phyloP scores from a whole-genome alignment of 2,113 vertebrate genomes.

The Mesoclemmys tuberculata region DNA sequence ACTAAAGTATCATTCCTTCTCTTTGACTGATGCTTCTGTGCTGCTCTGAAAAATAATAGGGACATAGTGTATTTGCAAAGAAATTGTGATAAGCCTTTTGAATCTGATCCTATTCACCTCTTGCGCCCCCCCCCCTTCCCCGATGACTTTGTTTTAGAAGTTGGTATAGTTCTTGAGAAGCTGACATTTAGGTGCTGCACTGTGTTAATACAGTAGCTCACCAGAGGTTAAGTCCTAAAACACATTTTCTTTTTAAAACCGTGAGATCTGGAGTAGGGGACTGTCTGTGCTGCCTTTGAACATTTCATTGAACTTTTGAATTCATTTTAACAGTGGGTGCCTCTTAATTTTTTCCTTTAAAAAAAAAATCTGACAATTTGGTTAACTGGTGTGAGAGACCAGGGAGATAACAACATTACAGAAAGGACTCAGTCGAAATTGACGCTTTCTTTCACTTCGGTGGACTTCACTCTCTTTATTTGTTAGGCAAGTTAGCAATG shows the following conservation, averaged over 20 bases:
- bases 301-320: not conserved
- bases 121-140: not conserved
- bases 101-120: not conserved
- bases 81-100: not conserved
- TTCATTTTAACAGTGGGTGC: conserved; percentile 20
- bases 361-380: not conserved
- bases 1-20: rapidly evolving
- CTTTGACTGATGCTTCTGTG: not conserved
- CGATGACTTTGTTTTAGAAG: not conserved
- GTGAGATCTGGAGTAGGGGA: not conserved
- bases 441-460: not conserved
- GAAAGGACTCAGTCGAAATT: not conserved
- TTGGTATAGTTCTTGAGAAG: not conserved
- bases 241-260: not conserved
- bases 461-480: not conserved
- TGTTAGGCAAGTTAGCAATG: not conserved
- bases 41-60: not conserved
- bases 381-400: conserved; percentile 38
- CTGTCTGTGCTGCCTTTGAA: not conserved
- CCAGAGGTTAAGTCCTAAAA: not conserved
- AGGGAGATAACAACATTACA: not conserved
- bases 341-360: not conserved
- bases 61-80: not conserved
- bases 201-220: not conserved
- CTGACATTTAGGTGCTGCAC: not conserved